phyloP scores from a whole-genome alignment of 1,140 invertebrate species.

The Heliconius congener region DNA sequence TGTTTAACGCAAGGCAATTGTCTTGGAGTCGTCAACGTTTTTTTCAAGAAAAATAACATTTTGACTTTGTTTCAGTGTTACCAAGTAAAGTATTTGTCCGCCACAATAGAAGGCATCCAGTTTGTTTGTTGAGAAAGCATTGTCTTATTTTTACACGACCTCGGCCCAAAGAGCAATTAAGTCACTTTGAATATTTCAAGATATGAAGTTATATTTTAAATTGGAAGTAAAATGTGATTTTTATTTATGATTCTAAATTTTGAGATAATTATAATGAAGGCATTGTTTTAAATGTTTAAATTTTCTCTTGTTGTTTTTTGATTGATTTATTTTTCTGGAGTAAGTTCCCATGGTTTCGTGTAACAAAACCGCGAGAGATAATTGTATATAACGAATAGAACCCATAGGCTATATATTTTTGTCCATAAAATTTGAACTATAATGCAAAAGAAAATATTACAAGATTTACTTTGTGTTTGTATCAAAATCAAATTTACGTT shows the following conservation, averaged over 20 bases:
- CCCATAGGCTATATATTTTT: too few species aligned
- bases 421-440: too few species aligned
- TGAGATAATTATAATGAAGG: not conserved
- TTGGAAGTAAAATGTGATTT: conserved; percentile 16
- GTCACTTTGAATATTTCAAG: conserved; percentile 34
- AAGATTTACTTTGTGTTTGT: too few species aligned
- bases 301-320: not conserved
- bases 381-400: too few species aligned
- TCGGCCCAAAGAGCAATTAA: conserved; percentile 28
- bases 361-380: too few species aligned
- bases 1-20: conserved; percentile 16
- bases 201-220: conserved; percentile 17
- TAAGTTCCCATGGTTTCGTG: not conserved
- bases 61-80: conserved; percentile 25
- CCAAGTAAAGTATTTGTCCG: conserved; percentile 29
- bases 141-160: conserved; percentile 39
- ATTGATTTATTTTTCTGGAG: not conserved
- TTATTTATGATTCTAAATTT: not conserved
- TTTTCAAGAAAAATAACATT: conserved; percentile 17
- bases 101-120: conserved; percentile 33
- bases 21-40: conserved; percentile 6
- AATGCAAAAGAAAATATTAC: too few species aligned
- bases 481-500: too few species aligned
- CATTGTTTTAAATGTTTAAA: not conserved
- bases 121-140: conserved; percentile 35